Evolutionary conservation across 2,113 vertebrate genomes (phyloP).

Genomic region (Eolophus roseicapilla): DNA sequence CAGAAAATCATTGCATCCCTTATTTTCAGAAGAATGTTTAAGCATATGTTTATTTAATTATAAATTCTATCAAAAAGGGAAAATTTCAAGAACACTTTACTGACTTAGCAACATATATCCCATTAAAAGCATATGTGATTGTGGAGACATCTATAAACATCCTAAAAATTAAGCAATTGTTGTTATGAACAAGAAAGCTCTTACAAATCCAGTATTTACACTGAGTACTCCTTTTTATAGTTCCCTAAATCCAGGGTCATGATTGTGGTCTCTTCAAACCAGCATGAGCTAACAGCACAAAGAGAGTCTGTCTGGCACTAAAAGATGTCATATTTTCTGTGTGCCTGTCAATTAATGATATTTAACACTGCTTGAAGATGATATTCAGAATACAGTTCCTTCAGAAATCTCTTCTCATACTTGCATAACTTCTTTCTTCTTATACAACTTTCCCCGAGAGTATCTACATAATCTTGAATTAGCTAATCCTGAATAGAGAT

Average conservation of each 20-base stretch:
- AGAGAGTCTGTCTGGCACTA: background rate
- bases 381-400: background rate
- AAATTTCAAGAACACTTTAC: background rate
- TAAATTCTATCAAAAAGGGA: background rate
- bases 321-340: background rate
- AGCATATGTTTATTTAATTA: background rate
- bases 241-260: background rate
- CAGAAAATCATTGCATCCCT: background rate
- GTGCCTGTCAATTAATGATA: background rate
- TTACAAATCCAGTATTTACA: background rate
- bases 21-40: background rate
- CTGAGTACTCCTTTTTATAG: background rate
- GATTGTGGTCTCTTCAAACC: background rate
- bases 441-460: background rate
- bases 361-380: background rate
- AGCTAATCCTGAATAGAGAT: background rate
- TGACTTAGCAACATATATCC: background rate
- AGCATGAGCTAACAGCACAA: background rate
- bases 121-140: background rate
- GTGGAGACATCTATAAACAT: background rate
- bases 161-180: background rate
- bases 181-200: background rate
- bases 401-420: background rate
- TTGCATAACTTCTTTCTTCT: background rate
- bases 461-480: background rate